Evolutionary conservation across 2,888 invertebrate species (phyloP).

Genomic region (Meta bourneti): DNA sequence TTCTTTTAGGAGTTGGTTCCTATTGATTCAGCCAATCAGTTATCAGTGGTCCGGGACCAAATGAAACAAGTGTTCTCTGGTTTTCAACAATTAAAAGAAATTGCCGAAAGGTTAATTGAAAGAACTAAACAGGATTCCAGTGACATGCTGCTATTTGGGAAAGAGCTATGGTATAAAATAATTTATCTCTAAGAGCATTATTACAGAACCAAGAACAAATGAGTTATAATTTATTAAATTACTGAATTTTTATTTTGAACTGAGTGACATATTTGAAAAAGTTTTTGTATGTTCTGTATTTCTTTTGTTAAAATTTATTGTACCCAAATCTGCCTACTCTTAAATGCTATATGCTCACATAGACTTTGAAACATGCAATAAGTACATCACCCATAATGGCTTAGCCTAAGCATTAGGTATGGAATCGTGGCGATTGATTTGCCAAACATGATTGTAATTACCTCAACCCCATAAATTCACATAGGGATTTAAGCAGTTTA

Average conservation of each 20-base stretch:
- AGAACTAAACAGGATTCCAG: slow-evolving; percentile 80
- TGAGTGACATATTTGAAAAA: background rate
- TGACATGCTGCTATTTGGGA: slow-evolving; percentile 80
- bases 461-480: too few species aligned
- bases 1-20: slow-evolving; percentile 80
- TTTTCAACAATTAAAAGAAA: slow-evolving; percentile 80
- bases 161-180: slow-evolving; percentile 80
- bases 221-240: too few species aligned
- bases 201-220: background rate
- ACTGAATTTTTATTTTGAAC: background rate
- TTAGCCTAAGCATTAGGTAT: too few species aligned
- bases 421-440: too few species aligned
- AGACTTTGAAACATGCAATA: too few species aligned
- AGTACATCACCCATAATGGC: too few species aligned
- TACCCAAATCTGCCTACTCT: too few species aligned
- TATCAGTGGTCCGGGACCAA: slow-evolving; percentile 80
- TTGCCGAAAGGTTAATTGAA: slow-evolving; percentile 80
- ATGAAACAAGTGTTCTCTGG: slow-evolving; percentile 79
- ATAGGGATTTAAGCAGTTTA: background rate
- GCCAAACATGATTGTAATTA: too few species aligned
- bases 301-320: too few species aligned
- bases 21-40: slow-evolving; percentile 81
- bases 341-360: too few species aligned
- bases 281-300: background rate
- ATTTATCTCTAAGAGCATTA: background rate